A percentile compares a stretch with the other conserved stretches of the same genome.
phyloP scores from a whole-genome alignment of 2,888 invertebrate species.

The Cheiracanthium punctorium region DNA sequence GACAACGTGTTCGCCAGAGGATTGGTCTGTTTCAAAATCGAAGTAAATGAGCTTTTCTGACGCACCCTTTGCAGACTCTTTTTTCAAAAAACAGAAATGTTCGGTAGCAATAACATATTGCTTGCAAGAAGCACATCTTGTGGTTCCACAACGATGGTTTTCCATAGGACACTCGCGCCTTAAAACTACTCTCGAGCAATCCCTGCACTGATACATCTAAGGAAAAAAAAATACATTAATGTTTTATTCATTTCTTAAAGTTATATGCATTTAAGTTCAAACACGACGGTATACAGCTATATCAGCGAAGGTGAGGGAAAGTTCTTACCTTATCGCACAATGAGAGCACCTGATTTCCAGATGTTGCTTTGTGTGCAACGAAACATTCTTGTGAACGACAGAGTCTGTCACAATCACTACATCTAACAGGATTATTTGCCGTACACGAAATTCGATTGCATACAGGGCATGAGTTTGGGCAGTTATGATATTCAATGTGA shows the following conservation, averaged over 20 bases:
- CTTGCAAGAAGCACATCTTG: conserved; percentile 10
- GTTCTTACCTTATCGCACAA: neutral
- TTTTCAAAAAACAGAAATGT: neutral
- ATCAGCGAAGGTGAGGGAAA: too few relatives aligned
- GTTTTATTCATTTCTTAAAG: neutral
- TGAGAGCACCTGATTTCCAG: neutral
- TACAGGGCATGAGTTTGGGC: neutral
- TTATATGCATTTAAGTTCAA: too few relatives aligned
- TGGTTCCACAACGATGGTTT: conserved; percentile 5
- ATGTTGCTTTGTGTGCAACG: neutral
- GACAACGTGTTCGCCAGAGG: conserved; percentile 22
- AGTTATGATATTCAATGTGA: neutral
- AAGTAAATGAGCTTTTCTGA: conserved; percentile 7
- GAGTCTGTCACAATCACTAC: neutral
- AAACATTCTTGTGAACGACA: neutral
- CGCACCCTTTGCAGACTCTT: neutral
- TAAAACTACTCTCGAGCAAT: neutral
- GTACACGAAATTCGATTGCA: neutral
- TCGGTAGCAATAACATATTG: neutral
- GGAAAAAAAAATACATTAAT: neutral
- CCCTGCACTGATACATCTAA: conserved; percentile 32
- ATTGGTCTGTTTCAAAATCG: conserved; percentile 38
- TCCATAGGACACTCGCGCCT: neutral
- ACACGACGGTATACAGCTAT: too few relatives aligned
- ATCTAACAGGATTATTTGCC: neutral